These are phyloP conservation scores for Trissonchulus sp. DNA, from an alignment of 2,888 invertebrate species.

Conservation along the genomic window DNA sequence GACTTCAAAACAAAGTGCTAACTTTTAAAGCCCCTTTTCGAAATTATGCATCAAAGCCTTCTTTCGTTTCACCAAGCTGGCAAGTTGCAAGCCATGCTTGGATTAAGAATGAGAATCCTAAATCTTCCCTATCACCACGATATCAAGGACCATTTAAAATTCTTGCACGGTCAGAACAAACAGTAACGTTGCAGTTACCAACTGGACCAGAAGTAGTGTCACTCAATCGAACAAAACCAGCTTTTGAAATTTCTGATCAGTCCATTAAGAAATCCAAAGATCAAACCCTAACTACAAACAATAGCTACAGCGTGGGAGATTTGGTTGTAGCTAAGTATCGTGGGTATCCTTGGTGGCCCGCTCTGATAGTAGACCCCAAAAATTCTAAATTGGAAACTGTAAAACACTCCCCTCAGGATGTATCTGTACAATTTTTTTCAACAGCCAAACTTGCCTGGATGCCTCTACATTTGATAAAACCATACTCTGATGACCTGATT, in stretches of 20 bases:
- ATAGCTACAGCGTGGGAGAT: background rate
- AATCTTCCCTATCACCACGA: background rate
- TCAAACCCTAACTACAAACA: too few species aligned
- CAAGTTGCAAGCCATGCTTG: background rate
- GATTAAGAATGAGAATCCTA: background rate
- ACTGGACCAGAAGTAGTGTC: background rate
- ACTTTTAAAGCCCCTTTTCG: background rate
- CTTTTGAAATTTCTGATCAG: background rate
- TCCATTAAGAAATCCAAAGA: background rate
- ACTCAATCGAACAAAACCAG: background rate
- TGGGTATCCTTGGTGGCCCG: background rate
- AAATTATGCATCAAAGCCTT: background rate
- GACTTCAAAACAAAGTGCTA: background rate
- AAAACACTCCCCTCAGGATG: background rate
- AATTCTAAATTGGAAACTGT: background rate
- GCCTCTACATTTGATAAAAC: background rate
- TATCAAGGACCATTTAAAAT: background rate
- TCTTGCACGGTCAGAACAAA: background rate
- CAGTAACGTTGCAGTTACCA: background rate
- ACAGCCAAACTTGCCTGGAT: background rate
- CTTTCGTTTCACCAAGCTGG: background rate
- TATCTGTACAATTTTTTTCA: background rate
- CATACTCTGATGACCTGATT: background rate
- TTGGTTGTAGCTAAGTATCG: background rate
- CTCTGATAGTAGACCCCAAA: background rate